A percentile compares a stretch with the other conserved stretches of the same genome.
Evolutionary conservation across 2,113 vertebrate genomes (phyloP).

Genomic region (Pseudopipra pipra): DNA sequence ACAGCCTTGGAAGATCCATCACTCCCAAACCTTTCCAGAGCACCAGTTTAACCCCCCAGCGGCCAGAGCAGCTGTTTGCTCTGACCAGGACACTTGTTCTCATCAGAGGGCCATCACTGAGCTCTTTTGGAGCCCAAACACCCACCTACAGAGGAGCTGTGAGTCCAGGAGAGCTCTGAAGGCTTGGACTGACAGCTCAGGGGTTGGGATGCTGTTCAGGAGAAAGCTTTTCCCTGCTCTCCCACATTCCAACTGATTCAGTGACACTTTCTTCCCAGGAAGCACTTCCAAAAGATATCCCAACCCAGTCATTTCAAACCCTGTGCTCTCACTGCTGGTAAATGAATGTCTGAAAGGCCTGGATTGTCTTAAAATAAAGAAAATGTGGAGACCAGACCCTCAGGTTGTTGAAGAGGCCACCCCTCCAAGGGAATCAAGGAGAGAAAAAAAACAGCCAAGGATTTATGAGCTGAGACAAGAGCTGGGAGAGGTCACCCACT

Average conservation of each 20-base stretch:
- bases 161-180: background rate
- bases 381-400: background rate
- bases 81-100: background rate
- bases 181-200: background rate
- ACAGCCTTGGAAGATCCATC: background rate
- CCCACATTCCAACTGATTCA: background rate
- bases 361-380: background rate
- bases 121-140: background rate
- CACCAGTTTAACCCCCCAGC: background rate
- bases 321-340: background rate
- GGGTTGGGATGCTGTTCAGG: background rate
- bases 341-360: background rate
- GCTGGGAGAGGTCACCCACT: too few relatives aligned
- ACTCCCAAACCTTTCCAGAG: background rate
- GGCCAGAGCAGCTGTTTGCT: background rate
- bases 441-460: too few relatives aligned
- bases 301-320: background rate
- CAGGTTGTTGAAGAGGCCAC: background rate
- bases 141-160: background rate
- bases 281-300: background rate
- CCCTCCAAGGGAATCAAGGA: background rate
- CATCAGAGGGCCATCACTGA: background rate
- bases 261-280: background rate
- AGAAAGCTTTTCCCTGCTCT: background rate
- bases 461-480: too few relatives aligned